phyloP scores from a whole-genome alignment of 2,113 vertebrate genomes.

The Hystrix cristata region DNA sequence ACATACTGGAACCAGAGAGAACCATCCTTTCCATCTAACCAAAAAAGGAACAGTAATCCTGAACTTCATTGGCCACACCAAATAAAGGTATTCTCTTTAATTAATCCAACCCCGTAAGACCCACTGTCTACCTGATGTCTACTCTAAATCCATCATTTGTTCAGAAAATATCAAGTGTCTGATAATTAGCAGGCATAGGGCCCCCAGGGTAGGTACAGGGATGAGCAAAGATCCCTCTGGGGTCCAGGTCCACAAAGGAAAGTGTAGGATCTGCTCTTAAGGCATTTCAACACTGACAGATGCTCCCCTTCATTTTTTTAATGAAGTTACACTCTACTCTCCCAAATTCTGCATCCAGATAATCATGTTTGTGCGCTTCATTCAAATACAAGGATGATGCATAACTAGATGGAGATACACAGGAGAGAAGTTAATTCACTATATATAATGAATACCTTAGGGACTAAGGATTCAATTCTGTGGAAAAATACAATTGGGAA shows the following conservation, averaged over 20 bases:
- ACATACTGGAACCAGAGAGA: neutral
- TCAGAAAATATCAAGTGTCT: constrained; percentile 25
- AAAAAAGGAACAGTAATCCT: constrained; percentile 23
- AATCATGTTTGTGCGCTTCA: neutral
- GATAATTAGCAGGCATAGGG: neutral
- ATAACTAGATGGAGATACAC: neutral
- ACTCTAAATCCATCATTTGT: constrained; percentile 23
- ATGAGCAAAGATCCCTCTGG: neutral
- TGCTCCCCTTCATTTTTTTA: neutral
- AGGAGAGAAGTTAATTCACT: constrained; percentile 40
- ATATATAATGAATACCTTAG: constrained; percentile 4
- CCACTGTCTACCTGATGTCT: neutral
- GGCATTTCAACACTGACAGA: neutral
- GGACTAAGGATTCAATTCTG: neutral
- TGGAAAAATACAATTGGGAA: neutral
- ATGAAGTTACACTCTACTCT: neutral
- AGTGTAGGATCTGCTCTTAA: neutral
- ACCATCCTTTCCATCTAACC: neutral
- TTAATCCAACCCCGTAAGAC: neutral
- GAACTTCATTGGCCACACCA: neutral
- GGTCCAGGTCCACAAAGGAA: neutral
- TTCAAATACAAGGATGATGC: neutral
- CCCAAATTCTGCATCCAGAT: neutral
- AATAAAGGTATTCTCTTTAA: constrained; percentile 33
- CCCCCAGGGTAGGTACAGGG: neutral